Evolutionary conservation across 2,888 invertebrate species (phyloP), one percentile per base, ranked within the genome.

Genomic region (Eupithecia insigniata): DNA sequence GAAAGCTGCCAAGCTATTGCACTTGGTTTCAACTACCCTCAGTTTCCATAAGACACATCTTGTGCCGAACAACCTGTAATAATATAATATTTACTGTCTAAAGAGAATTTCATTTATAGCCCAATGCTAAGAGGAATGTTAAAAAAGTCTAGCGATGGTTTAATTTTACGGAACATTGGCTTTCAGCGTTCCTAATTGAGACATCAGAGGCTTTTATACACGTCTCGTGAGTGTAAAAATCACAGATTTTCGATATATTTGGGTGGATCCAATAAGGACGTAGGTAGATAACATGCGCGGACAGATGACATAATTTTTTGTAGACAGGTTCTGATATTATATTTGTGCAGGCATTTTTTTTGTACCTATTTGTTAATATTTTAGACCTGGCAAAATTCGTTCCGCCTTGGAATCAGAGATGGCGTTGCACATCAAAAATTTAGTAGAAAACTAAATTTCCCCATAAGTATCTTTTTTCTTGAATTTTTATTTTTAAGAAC

Each of bases 131-230:
- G 16, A 55, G 22, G 64, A 62, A 58, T 71, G 55, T 60, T 66
- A 71, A 69, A 73, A 77, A 75, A 67, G 66, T 70, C 61, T 62
- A 30, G 69, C 55, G 67, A 70, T 71, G 74, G 61, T 64, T 67
- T 67, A 71, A 75, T 78, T 73, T 71, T 58, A 73, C 69, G 70
- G 70, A 74, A 74, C 74, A 74, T 72, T 78, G 70, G 69, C 62
- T 68, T 65, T 72, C 62, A 74, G 67, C 69, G 74, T 58, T 67
- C 70, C 69, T 74, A 70, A 70, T 76, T 74, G 69, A 68, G 26
- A 70, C 72, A 69, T 69, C 67, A 30, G 30, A 60, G 22, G 60
- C 28, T 30, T 60, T 30, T 55, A n/a, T n/a, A 60, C 60, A 30
- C 26, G 30, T 18, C 28, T 60, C 30, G 30, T 30, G 30, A 60